Base-by-base conservation (phyloP, 2,888 invertebrate genomes). In the Leptopilina drosophilae region DNA sequence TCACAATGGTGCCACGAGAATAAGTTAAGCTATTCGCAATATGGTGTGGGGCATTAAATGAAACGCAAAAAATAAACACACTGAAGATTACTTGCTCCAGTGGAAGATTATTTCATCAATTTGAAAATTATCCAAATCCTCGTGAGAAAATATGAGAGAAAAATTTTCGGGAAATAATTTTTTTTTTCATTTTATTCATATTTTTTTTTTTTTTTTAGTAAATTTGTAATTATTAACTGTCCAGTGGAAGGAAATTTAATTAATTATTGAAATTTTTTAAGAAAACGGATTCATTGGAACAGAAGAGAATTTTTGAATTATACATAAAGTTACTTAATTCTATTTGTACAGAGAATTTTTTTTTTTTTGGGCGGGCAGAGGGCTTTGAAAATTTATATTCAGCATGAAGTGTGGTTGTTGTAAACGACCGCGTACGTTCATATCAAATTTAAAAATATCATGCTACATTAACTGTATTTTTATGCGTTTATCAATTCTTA, bases 1-100 rank as follows among this genome's bases (percentile, higher is more conserved):
- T 86, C 90, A 89, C 84, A 91, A 91, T 85, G 91, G 91, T 85
- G 90, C 90, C 81, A 88, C 89, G 77, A 91, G 89, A 86, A 91
- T 91, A 85, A 90, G 88, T 84, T 91, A 90, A 89, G 65, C 26
- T 64, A 40, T 73, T 56, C 73, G 73, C 56, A 33, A n/a, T 56
- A 33, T 73, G 56, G n/a, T 56, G 73, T 56, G 73, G 56, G 73
- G 73, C 26, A 73, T 56, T 73, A 56, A 56, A 53, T 73, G 73
- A 56, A 73, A 73, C 53, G 26, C 26, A 53, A 73, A 53, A 73
- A 42, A 42, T 8, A n/a, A 40, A 26, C 26, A 73, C 53, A 5
- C 56, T 20, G 73, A 56, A 73, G 69, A 73, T 73, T 56, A 33
- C 53, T 56, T 73, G 26, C 5, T 73, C 56, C 26, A 56, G 12